Evolutionary conservation across 2,113 vertebrate genomes (phyloP).

Genomic region (Pao palembangensis): DNA sequence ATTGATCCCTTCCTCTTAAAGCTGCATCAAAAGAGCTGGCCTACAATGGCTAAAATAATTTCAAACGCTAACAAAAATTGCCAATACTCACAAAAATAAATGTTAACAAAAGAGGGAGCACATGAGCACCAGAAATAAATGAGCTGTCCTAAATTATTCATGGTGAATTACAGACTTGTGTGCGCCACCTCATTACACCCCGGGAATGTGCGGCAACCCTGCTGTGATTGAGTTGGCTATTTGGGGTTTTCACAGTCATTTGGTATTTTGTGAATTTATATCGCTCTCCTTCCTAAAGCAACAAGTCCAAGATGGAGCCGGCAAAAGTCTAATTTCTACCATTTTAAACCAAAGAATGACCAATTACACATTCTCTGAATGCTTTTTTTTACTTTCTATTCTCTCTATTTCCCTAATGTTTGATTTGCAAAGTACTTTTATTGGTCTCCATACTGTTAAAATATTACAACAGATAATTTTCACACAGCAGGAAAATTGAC

Average conservation of each 20-base stretch:
- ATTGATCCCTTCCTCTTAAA: conserved; percentile 69
- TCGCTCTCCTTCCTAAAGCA: conserved; percentile 18
- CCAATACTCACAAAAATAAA: no score
- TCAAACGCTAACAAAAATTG: background rate
- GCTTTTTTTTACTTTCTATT: conserved; percentile 11
- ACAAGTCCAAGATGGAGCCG: background rate
- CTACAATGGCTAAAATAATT: conserved; percentile 40
- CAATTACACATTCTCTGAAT: conserved; percentile 5
- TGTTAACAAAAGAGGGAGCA: background rate
- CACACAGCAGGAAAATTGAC: background rate
- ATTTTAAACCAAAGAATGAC: conserved; percentile 33
- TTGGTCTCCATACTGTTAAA: background rate
- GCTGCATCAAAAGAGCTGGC: conserved; percentile 45
- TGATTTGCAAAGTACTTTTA: conserved; percentile 20
- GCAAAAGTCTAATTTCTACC: conserved; percentile 12
- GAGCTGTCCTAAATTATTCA: conserved; percentile 46
- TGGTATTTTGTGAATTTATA: conserved; percentile 41
- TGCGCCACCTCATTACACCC: conserved; percentile 49
- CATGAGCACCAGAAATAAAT: conserved; percentile 11
- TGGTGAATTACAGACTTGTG: conserved; percentile 59
- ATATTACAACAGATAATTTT: background rate
- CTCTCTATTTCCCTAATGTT: conserved; percentile 14
- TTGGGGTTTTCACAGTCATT: conserved; percentile 42
- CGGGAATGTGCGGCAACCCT: conserved; percentile 31
- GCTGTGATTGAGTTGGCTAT: conserved; percentile 44